Evolutionary conservation across 2,113 vertebrate genomes (phyloP), one percentile per base, ranked within the genome.

Genomic region (Apeltes quadracus): DNA sequence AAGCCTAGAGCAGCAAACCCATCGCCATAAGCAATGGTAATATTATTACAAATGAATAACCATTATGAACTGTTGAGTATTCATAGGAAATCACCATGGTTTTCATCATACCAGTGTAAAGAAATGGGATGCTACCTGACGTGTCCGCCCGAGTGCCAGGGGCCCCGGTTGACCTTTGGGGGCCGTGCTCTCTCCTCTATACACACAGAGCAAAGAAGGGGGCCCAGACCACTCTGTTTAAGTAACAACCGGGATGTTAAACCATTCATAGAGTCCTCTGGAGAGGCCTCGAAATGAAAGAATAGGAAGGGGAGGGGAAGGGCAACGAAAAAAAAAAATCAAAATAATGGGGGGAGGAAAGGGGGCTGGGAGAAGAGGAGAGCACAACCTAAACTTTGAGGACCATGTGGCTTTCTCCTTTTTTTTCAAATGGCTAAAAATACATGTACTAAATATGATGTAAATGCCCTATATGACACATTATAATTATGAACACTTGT

Each of bases 351-450:
- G 84, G 32, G 32, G 25, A n/a, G 71, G 75, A 16, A 84, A 79
- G 15, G 65, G 63, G 78, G 48, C 53, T 41, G 25, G 34, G 58
- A 71, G 82, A 84, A 66, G 69, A 89, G 82, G 91, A 94, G 93
- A 93, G 92, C 93, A 94, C 93, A 93, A 93, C 88, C 90, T 82
- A 92, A 91, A 92, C 93, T 93, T 91, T 90, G 61, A 93, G 93
- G 89, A 93, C 87, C 85, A 73, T 25, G 25, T 72, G 29, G n/a
- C 71, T 68, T 64, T 68, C 10, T 61, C 63, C 16, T 43, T 58
- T 13, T n/a, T 61, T 77, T 5, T 56, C 13, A 62, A 77, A 54
- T 36, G 41, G 8, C 5, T 74, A 39, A 63, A 59, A 65, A 65
- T 22, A 29, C 29, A 68, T 22, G 66, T 20, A 27, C 20, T 68